Base-by-base conservation (phyloP, 2,888 invertebrate genomes). In the Apoda limacodes region DNA sequence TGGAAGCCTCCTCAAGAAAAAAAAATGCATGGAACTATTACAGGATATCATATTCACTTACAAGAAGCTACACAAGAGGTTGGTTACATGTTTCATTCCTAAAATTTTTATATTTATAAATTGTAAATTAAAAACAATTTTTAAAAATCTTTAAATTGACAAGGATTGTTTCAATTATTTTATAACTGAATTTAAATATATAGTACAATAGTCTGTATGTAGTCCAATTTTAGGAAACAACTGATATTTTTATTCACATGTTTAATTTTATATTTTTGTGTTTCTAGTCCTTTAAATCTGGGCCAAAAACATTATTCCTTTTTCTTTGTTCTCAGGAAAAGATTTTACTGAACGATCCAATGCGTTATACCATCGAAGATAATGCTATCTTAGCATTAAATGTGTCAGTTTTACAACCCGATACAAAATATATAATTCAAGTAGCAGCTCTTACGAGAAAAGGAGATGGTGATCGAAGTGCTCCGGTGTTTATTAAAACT, bases 1-100 rank as follows among this genome's bases (percentile, higher is more conserved):
- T 99, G 99, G 99, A 91, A 93, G 58, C 92, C 95, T 5, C 99
- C 98, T 0, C 84, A 86, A 37, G 89, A 91, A 48, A 92, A 93
- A 55, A 95, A 97, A 53, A 88, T 93, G 41, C 95, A 98, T 62
- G 98, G 98, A 25, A 90, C 97, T 45, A 96, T 99, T 47, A 86
- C 96, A 37, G 98, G 98, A 13, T 99, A 98, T 75, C 97, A 98
- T 66, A 93, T 99, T 33, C 94, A 96, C 63, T 91, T 95, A 2
- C 95, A 95, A 67, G 95, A 95, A 82, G 85, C 92, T 25, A 87
- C 89, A 56, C 90, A 92, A 60, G 91, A 92, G 85, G 93, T 92
- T 64, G 58, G 60, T 13, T 22, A 30, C 13, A n/a, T n/a, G n/a
- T n/a, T n/a, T n/a, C n/a, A n/a, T n/a, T n/a, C n/a, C n/a, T n/a